Conservation (phyloP, 2,113 vertebrate genomes). For the Tylochromis polylepis region DNA sequence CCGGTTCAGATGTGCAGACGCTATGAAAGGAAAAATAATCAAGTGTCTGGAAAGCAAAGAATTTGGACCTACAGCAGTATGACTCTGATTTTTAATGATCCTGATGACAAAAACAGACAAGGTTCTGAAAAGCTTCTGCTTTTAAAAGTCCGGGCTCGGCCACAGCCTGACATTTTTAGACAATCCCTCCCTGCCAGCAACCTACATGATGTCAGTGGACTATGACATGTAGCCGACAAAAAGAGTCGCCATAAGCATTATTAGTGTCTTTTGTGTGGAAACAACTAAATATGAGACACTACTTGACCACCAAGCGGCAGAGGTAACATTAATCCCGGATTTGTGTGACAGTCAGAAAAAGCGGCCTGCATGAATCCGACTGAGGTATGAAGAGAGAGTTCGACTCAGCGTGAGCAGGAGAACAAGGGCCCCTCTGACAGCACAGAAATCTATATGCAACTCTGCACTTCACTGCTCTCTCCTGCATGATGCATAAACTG, state of each 20-base stretch:
- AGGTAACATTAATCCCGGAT: conserved; percentile 29
- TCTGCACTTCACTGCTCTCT: conserved; percentile 60
- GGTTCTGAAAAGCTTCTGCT: conserved; percentile 11
- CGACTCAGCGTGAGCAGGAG: conserved; percentile 12
- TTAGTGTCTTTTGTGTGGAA: conserved; percentile 32
- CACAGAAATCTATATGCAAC: conserved; percentile 64
- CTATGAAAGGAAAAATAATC: conserved; percentile 10
- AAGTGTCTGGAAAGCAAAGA: background rate
- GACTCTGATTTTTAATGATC: conserved; percentile 4
- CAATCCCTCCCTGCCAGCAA: background rate
- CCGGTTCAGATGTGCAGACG: background rate
- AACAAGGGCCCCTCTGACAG: conserved; percentile 64
- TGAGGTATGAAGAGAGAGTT: conserved; percentile 21
- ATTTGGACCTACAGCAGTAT: background rate
- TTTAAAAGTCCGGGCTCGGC: background rate
- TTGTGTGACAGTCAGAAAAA: conserved; percentile 31
- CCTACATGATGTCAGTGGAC: conserved; percentile 11
- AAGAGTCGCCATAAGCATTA: conserved; percentile 8
- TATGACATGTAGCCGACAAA: background rate
- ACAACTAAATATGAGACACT: conserved; percentile 14
- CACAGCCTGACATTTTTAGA: background rate
- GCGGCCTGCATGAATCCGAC: conserved; percentile 13
- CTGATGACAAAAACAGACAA: conserved; percentile 18
- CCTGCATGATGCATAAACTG: conserved; percentile 61
- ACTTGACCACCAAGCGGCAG: conserved; percentile 8